Conservation (phyloP, 2,113 vertebrate genomes). For the Lophotis ruficrista region DNA sequence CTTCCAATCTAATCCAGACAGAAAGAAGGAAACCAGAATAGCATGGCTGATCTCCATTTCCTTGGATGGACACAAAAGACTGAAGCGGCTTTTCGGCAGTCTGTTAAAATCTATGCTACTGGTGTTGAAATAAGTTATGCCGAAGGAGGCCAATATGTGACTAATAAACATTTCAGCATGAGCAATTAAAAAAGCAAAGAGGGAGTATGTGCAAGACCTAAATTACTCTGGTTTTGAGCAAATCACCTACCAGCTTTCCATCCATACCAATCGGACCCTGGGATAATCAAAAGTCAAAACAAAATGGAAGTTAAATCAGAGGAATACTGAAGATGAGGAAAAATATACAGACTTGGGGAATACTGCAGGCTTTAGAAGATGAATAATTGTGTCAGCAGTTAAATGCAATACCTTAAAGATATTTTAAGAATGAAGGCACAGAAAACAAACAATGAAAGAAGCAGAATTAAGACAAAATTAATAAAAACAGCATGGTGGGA, state of each 20-base stretch:
- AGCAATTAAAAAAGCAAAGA: neutral
- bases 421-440: constrained; percentile 56
- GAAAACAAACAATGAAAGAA: constrained; percentile 71
- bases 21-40: neutral
- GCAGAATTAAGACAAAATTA: constrained; percentile 60
- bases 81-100: neutral
- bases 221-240: constrained; percentile 33
- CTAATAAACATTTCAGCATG: neutral
- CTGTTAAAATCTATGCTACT: neutral
- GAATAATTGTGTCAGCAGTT: constrained; percentile 10
- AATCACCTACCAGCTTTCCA: constrained; percentile 67
- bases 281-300: constrained; percentile 62
- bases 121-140: neutral
- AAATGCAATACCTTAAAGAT: constrained; percentile 9
- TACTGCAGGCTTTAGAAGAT: neutral
- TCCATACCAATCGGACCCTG: constrained; percentile 67
- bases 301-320: constrained; percentile 71
- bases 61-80: neutral
- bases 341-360: neutral
- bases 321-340: neutral
- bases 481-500: constrained; percentile 75
- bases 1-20: neutral
- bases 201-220: neutral
- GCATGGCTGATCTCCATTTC: neutral
- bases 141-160: neutral